Percentiles rank a stretch among this genome's conserved stretches.
Evolutionary conservation across 1,140 invertebrate genomes (phyloP).

Genomic region (Drosophila mojavensis): DNA sequence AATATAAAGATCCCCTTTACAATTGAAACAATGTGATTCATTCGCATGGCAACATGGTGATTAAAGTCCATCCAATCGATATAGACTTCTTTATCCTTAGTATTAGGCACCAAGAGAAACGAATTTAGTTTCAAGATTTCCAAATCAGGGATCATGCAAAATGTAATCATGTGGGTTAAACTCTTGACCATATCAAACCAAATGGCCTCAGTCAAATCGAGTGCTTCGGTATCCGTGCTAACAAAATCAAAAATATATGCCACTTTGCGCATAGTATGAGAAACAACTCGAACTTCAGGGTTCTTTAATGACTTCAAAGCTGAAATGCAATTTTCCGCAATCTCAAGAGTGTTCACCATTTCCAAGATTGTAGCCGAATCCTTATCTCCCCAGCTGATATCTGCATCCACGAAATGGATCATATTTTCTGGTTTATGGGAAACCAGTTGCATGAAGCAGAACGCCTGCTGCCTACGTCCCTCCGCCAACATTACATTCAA

Average conservation of each 20-base stretch:
- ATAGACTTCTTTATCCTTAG: background rate
- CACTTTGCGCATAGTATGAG: conserved; percentile 2
- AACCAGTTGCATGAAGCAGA: conserved; percentile 21
- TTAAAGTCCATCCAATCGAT: conserved; percentile 15
- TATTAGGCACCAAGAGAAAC: background rate
- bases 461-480: conserved; percentile 16
- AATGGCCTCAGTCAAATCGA: conserved; percentile 9
- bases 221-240: conserved; percentile 18
- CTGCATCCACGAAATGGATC: background rate
- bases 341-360: conserved; percentile 21
- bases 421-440: background rate
- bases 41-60: background rate
- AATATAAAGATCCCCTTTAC: conserved; percentile 11
- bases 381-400: no score
- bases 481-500: background rate
- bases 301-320: background rate
- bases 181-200: background rate
- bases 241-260: conserved; percentile 8
- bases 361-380: background rate
- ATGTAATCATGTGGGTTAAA: conserved; percentile 20
- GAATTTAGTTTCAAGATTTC: background rate
- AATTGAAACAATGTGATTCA: background rate
- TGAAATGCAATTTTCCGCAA: background rate
- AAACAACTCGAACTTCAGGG: background rate
- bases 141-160: background rate